Evolutionary conservation across 1,140 invertebrate genomes (phyloP).

Genomic region (Adoxophyes honmai): DNA sequence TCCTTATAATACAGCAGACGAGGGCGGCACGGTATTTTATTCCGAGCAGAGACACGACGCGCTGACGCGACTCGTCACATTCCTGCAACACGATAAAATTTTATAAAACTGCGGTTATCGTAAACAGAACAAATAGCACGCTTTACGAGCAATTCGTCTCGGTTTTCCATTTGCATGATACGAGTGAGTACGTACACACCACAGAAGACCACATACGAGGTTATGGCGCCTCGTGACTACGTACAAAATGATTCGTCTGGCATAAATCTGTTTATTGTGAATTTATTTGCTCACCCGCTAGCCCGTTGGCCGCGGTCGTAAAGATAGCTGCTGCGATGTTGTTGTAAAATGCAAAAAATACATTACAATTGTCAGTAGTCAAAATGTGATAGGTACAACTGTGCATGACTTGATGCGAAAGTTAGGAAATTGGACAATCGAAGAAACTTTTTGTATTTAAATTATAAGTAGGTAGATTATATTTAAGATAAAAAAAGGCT

Average conservation of each 20-base stretch:
- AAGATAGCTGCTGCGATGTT: neutral
- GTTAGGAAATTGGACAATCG: too few species aligned
- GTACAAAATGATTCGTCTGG: constrained; percentile 21
- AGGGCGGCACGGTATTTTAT: too few species aligned
- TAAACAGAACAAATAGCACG: constrained; percentile 70
- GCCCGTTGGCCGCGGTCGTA: neutral
- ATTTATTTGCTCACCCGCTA: neutral
- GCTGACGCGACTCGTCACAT: constrained; percentile 31
- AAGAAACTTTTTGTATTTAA: too few species aligned
- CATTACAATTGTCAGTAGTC: neutral
- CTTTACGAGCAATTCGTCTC: constrained; percentile 66
- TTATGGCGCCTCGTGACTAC: constrained; percentile 25
- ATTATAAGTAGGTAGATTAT: too few species aligned
- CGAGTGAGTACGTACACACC: constrained; percentile 41
- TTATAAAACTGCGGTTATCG: constrained; percentile 68
- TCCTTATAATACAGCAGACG: too few species aligned
- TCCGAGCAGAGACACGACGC: constrained; percentile 19
- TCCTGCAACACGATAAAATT: constrained; percentile 57
- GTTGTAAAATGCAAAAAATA: neutral
- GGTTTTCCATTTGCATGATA: constrained; percentile 68
- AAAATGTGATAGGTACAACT: too few species aligned
- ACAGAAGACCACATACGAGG: constrained; percentile 28
- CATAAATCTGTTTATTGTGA: constrained; percentile 10
- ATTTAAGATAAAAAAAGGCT: too few species aligned
- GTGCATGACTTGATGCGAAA: too few species aligned